A percentile compares a stretch with the other conserved stretches of the same genome.
These are phyloP conservation scores for Agelastica alni DNA, from an alignment of 2,888 invertebrate species.

Conservation along the genomic window DNA sequence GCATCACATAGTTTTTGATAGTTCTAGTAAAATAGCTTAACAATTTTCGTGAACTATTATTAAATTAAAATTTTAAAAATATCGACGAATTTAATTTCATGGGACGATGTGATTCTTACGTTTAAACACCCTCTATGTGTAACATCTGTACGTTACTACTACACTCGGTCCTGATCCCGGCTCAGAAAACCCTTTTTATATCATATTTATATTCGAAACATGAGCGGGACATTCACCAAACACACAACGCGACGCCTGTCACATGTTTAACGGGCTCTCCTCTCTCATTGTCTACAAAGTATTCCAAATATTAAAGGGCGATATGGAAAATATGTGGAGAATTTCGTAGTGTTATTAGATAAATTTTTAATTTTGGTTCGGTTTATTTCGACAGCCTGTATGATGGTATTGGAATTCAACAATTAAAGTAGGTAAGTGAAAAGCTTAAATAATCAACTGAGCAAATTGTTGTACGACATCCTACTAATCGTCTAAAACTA, in stretches of 20 bases:
- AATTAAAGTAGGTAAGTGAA: too few relatives aligned
- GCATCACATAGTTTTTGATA: too few relatives aligned
- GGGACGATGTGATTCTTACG: too few relatives aligned
- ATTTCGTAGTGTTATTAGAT: slow-evolving; percentile 14
- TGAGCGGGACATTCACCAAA: slow-evolving; percentile 16
- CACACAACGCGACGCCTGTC: slow-evolving; percentile 4
- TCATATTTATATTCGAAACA: slow-evolving; percentile 27
- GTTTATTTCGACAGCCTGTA: slow-evolving; percentile 1
- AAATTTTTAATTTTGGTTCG: slow-evolving; percentile 14
- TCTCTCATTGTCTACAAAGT: slow-evolving; percentile 20
- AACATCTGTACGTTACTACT: slow-evolving; percentile 24
- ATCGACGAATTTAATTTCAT: too few relatives aligned
- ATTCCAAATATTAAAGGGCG: slow-evolving; percentile 21
- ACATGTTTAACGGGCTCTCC: slow-evolving; percentile 3
- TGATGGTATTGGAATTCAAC: neutral
- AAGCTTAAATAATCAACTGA: too few relatives aligned
- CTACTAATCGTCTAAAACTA: too few relatives aligned
- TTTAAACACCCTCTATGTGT: slow-evolving; percentile 12
- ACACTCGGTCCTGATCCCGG: neutral
- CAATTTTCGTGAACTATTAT: too few relatives aligned
- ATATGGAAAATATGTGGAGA: slow-evolving; percentile 21
- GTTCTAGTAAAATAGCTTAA: too few relatives aligned
- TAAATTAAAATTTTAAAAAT: too few relatives aligned
- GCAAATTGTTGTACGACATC: too few relatives aligned
- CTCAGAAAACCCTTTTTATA: slow-evolving; percentile 18